Base-by-base conservation (phyloP, 1,140 invertebrate genomes). In the Luehdorfia chinensis region DNA sequence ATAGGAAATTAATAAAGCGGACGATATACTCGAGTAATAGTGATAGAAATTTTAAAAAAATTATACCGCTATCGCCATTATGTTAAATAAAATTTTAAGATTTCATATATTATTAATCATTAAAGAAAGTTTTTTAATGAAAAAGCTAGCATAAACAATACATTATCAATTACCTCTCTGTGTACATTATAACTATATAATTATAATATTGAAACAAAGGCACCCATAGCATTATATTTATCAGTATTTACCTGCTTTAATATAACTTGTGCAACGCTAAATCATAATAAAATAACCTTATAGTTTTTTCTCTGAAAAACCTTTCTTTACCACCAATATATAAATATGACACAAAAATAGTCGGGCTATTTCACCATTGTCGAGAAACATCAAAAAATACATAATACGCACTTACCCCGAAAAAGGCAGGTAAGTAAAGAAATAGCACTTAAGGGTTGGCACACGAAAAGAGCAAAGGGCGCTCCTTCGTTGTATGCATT, bases 391-490 rank as follows among this genome's bases (percentile, higher is more conserved):
- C 31, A 55, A 59, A 59, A 62, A 62, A 66, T 52, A 55, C 43
- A 56, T 55, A 69, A 68, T 66, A 60, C 47, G 15, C 41, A 54
- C 53, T 57, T 59, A 52, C 46, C 31, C 33, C 50, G 37, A 57
- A 32, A 46, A 36, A 59, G 58, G 47, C 68, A 75, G 70, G 70
- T 76, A 77, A 69, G 39, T 37, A 60, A 63, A 63, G 59, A 61
- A 69, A 51, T 59, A 70, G 45, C 50, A 50, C 59, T 59, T 33
- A 49, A 69, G 61, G 70, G 65, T 58, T 63, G 62, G 59, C 50
- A 47, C 56, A 65, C 62, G 66, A 81, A 85, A 85, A 85, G 79
- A 75, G 78, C 81, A 85, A 66, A 73, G 72, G 74, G 70, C 67
- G 67, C 53, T 70, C 71, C 61, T 61, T 69, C 66, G 61, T 66